phyloP scores from a whole-genome alignment of 2,888 invertebrate species.

The Odontocerum albicorne region DNA sequence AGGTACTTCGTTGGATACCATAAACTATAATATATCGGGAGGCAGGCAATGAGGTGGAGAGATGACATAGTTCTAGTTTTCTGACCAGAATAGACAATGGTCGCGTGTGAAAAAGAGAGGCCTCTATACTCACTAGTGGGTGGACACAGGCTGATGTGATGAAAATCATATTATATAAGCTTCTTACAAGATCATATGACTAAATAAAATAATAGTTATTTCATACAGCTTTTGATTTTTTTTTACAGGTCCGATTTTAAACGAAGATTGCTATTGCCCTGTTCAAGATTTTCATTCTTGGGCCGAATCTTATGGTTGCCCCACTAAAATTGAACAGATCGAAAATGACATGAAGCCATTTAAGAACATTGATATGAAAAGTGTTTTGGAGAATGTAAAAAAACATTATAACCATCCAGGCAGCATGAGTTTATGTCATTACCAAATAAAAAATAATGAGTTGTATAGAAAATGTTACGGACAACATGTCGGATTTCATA shows the following conservation, averaged over 20 bases:
- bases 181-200: too few species aligned
- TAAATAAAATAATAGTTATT: not conserved
- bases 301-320: conserved; percentile 69
- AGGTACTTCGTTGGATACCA: too few species aligned
- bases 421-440: conserved; percentile 87
- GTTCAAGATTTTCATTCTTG: conserved; percentile 62
- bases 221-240: not conserved
- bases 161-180: too few species aligned
- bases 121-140: too few species aligned
- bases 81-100: too few species aligned
- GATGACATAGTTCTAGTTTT: too few species aligned
- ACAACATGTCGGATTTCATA: conserved; percentile 92
- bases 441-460: conserved; percentile 79
- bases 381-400: conserved; percentile 64
- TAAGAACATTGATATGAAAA: conserved; percentile 68
- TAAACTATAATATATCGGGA: too few species aligned
- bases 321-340: conserved; percentile 67
- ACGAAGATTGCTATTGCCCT: conserved; percentile 88
- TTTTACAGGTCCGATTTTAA: conserved; percentile 63
- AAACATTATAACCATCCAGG: conserved; percentile 75
- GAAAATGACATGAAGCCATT: conserved; percentile 70
- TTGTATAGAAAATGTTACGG: conserved; percentile 90
- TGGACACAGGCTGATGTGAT: too few species aligned
- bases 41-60: too few species aligned
- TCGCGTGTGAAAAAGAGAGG: too few species aligned